These are phyloP conservation scores for Chiloscyllium plagiosum DNA, from an alignment of 2,113 vertebrate genomes.

Conservation along the genomic window DNA sequence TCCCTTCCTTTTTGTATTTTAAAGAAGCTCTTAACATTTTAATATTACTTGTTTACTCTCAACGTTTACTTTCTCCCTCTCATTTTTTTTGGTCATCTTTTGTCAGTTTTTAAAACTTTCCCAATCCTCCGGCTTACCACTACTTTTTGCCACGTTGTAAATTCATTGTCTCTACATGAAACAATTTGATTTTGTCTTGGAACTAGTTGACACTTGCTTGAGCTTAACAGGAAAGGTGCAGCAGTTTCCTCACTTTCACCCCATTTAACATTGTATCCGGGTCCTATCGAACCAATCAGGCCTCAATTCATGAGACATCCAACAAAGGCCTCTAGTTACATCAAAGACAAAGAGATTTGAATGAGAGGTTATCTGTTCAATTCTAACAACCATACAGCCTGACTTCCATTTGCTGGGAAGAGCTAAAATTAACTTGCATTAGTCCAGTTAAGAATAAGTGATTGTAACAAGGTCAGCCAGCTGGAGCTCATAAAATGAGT, in stretches of 20 bases:
- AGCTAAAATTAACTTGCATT: neutral
- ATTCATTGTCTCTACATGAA: too few species aligned
- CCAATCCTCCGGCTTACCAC: too few species aligned
- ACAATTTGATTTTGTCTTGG: neutral
- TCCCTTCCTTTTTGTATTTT: too few species aligned
- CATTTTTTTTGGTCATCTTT: too few species aligned
- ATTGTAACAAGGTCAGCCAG: too few species aligned
- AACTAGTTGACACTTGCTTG: neutral
- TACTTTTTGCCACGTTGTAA: too few species aligned
- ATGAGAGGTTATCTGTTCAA: neutral
- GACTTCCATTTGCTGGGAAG: neutral
- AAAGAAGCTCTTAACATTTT: too few species aligned
- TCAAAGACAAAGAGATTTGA: neutral
- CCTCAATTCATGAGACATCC: neutral
- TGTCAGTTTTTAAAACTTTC: too few species aligned
- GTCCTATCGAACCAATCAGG: neutral
- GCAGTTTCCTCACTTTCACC: neutral
- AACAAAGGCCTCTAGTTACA: neutral
- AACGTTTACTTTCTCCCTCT: too few species aligned
- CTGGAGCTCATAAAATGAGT: too few species aligned
- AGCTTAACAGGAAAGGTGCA: neutral
- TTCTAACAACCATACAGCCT: neutral
- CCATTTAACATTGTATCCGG: neutral
- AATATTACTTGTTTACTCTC: too few species aligned
- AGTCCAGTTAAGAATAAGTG: neutral